These are phyloP conservation scores for Promerops cafer DNA, from an alignment of 2,113 vertebrate genomes.

Conservation along the genomic window DNA sequence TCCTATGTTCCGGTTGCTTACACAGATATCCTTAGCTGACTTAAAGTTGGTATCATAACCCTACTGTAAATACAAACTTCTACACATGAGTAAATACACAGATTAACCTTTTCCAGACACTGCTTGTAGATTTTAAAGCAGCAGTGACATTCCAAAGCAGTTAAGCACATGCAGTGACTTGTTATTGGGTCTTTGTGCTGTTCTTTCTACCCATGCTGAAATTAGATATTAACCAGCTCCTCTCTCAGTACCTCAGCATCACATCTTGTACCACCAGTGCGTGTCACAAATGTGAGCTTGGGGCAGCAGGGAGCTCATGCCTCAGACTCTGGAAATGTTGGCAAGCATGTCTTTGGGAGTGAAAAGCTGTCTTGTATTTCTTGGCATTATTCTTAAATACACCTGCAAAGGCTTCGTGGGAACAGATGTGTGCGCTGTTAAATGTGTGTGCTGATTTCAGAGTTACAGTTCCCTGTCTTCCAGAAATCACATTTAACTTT, in stretches of 20 bases:
- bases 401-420: neutral
- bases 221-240: neutral
- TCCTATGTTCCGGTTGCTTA: conserved; percentile 64
- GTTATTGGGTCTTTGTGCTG: conserved; percentile 11
- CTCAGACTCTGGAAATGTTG: neutral
- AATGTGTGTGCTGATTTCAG: neutral
- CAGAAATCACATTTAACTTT: neutral
- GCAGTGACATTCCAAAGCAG: conserved; percentile 54
- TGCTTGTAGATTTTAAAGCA: conserved; percentile 68
- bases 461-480: neutral
- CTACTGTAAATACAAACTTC: conserved; percentile 74
- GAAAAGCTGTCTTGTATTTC: neutral
- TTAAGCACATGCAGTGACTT: conserved; percentile 37
- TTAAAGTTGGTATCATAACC: conserved; percentile 70
- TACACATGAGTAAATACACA: conserved; percentile 63
- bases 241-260: neutral
- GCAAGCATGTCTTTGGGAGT: neutral
- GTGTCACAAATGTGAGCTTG: neutral
- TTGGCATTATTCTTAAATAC: neutral
- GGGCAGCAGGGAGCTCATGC: neutral
- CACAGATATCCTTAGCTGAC: conserved; percentile 65
- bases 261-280: neutral
- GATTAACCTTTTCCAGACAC: conserved; percentile 72
- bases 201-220: neutral
- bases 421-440: fast-evolving